These are phyloP conservation scores for Podabrus alpinus DNA, from an alignment of 2,888 invertebrate species.

Conservation along the genomic window DNA sequence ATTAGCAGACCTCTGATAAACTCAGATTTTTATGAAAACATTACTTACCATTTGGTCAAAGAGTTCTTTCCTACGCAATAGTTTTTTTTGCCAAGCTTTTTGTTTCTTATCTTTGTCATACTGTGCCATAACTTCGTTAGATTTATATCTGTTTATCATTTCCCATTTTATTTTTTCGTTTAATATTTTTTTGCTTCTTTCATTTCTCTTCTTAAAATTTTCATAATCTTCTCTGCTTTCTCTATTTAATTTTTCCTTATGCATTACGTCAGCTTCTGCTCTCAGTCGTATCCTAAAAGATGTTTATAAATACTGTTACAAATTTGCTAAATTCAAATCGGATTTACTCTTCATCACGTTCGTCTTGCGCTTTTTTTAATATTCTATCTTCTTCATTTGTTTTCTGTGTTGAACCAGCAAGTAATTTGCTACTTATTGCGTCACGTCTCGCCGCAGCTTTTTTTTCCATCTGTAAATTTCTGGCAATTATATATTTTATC, in stretches of 20 bases:
- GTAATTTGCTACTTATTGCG: constrained; percentile 56
- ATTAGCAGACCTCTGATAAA: too few relatives aligned
- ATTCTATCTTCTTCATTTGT: constrained; percentile 57
- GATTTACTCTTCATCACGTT: constrained; percentile 52
- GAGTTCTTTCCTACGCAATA: constrained; percentile 56
- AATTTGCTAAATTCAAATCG: background rate
- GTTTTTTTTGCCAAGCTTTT: constrained; percentile 54
- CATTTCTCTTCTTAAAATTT: constrained; percentile 48
- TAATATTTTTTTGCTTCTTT: constrained; percentile 51
- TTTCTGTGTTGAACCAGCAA: constrained; percentile 55
- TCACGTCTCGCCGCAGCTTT: constrained; percentile 57
- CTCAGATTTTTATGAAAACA: too few relatives aligned
- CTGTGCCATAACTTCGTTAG: constrained; percentile 56
- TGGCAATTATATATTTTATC: background rate
- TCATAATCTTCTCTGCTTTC: constrained; percentile 41
- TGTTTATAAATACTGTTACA: background rate
- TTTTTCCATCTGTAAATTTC: constrained; percentile 46
- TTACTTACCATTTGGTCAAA: constrained; percentile 56
- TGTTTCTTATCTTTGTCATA: constrained; percentile 54
- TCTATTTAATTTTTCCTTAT: constrained; percentile 43
- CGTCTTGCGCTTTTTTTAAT: constrained; percentile 58
- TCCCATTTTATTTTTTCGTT: constrained; percentile 60
- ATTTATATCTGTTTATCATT: constrained; percentile 63
- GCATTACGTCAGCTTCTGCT: constrained; percentile 43
- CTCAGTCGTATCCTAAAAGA: constrained; percentile 52